Percentiles rank a stretch among this genome's conserved stretches.
These are phyloP conservation scores for Rhincodon typus DNA, from an alignment of 2,797 vertebrate genomes.

Conservation along the genomic window DNA sequence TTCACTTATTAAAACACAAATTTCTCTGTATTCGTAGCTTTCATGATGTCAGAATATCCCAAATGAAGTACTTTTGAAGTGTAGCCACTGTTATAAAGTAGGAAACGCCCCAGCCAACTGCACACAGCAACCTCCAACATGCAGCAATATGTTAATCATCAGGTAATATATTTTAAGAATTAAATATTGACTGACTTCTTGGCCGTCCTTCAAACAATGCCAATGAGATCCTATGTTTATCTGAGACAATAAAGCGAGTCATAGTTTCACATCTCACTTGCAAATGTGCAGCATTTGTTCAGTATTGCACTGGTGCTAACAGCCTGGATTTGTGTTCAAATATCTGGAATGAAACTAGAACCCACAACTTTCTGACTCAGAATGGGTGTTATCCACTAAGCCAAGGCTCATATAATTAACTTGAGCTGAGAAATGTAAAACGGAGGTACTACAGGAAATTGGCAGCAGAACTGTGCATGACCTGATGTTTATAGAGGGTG, in stretches of 20 bases:
- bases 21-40: too few species aligned
- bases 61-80: too few species aligned
- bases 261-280: background rate
- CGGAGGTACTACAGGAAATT: background rate
- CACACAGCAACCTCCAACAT: background rate
- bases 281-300: background rate
- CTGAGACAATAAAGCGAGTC: background rate
- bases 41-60: too few species aligned
- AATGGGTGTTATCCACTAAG: background rate
- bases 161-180: background rate
- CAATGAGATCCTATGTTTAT: too few species aligned
- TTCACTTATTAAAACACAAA: too few species aligned
- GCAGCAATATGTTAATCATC: background rate
- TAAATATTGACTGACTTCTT: background rate
- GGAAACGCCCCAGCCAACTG: background rate
- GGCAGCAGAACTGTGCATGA: background rate
- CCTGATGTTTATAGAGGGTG: background rate
- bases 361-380: background rate
- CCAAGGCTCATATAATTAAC: background rate
- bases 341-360: background rate
- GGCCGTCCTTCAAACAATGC: too few species aligned
- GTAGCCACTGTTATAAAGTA: too few species aligned
- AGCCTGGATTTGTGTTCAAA: background rate
- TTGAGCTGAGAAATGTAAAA: background rate
- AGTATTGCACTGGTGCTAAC: background rate